A percentile compares a stretch with the other conserved stretches of the same genome.
Evolutionary conservation across 2,888 invertebrate genomes (phyloP).

Genomic region (Rotaria macrura): DNA sequence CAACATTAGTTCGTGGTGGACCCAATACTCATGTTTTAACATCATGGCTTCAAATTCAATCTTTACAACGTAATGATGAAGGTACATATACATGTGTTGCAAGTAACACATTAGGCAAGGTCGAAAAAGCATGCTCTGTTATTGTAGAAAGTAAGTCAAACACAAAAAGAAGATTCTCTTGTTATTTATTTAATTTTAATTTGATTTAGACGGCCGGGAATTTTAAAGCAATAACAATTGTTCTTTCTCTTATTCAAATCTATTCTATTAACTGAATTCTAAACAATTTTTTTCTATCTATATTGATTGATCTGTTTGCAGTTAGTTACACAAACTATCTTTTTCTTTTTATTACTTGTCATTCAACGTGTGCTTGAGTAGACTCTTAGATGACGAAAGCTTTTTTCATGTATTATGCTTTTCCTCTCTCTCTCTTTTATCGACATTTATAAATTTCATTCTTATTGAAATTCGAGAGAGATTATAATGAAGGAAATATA

Average conservation of each 20-base stretch:
- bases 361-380: neutral
- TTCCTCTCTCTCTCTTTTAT: too few relatives aligned
- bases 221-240: neutral
- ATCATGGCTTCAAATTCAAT: slow-evolving; percentile 20
- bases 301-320: neutral
- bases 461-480: too few relatives aligned
- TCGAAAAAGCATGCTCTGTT: neutral
- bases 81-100: slow-evolving; percentile 2
- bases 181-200: neutral
- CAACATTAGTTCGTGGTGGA: slow-evolving; percentile 9
- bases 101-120: neutral
- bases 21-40: neutral
- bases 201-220: neutral
- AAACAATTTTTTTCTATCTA: too few relatives aligned
- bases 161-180: too few relatives aligned
- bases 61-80: neutral
- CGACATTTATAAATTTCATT: too few relatives aligned
- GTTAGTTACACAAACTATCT: neutral
- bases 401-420: too few relatives aligned
- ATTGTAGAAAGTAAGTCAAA: neutral
- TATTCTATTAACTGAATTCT: neutral
- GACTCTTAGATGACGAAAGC: neutral
- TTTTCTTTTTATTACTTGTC: neutral
- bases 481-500: too few relatives aligned
- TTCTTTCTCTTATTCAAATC: too few relatives aligned